phyloP scores from a whole-genome alignment of 2,888 invertebrate genomes.

The Hetaerina titia region DNA sequence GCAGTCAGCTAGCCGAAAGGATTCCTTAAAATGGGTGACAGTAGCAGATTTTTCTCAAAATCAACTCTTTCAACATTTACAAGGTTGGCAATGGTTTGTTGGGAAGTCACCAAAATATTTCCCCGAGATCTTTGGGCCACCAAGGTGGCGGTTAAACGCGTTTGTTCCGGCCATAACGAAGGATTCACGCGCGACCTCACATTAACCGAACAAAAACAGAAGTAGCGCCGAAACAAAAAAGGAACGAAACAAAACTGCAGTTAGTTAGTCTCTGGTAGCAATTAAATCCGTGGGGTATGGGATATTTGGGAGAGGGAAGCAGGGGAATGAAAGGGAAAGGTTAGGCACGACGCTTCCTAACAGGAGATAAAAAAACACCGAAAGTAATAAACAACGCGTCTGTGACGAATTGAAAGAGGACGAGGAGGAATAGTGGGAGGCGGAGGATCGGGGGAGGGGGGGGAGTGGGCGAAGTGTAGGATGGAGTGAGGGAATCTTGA shows the following conservation, averaged over 20 bases:
- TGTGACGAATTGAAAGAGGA: conserved; percentile 48
- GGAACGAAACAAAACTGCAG: background rate
- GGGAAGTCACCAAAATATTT: background rate
- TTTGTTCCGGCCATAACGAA: background rate
- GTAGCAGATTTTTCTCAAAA: no score
- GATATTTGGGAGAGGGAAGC: background rate
- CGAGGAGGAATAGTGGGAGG: background rate
- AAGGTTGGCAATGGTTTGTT: background rate
- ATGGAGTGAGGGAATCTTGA: background rate
- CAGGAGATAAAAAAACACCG: background rate
- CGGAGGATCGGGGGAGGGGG: background rate
- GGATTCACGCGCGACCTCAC: background rate
- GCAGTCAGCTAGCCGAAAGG: no score
- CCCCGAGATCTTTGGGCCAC: background rate
- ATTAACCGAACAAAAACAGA: background rate
- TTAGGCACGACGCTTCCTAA: background rate
- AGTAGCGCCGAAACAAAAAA: background rate
- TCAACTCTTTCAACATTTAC: background rate
- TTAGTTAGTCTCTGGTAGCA: conserved; percentile 24
- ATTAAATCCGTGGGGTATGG: conserved; percentile 15
- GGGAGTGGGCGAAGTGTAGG: background rate
- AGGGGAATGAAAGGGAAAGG: background rate
- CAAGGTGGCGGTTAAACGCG: background rate
- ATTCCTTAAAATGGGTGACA: no score
- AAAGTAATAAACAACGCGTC: conserved; percentile 20